A percentile compares a stretch with the other conserved stretches of the same genome.
phyloP scores from a whole-genome alignment of 2,888 invertebrate species.

The Hoplodrina ambigua region DNA sequence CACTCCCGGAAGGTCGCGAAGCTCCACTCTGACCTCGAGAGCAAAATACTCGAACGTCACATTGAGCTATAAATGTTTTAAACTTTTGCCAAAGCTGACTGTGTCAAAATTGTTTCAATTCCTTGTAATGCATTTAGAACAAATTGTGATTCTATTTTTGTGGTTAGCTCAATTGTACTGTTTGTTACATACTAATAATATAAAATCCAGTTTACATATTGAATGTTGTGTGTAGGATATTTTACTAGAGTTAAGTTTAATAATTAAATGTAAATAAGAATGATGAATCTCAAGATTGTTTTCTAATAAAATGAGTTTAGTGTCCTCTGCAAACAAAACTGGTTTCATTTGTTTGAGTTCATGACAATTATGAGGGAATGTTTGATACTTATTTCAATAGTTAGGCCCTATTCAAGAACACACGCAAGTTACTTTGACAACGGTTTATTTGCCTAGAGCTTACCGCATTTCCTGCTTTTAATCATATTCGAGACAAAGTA shows the following conservation, averaged over 20 bases:
- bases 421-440: slow-evolving; percentile 83
- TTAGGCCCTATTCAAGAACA: slow-evolving; percentile 82
- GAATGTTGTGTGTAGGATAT: slow-evolving; percentile 30
- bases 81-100: slow-evolving; percentile 38
- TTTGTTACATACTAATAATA: slow-evolving; percentile 24
- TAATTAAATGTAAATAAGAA: slow-evolving; percentile 51
- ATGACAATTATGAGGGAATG: slow-evolving; percentile 10
- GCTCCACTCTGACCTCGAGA: slow-evolving; percentile 94
- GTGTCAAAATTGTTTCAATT: slow-evolving; percentile 24
- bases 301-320: slow-evolving; percentile 41
- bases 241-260: slow-evolving; percentile 34
- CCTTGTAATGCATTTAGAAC: slow-evolving; percentile 51
- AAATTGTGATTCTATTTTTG: slow-evolving; percentile 40
- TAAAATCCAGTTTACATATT: slow-evolving; percentile 35
- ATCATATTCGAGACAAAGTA: slow-evolving; percentile 88
- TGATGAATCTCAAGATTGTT: slow-evolving; percentile 54
- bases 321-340: slow-evolving; percentile 21
- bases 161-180: slow-evolving; percentile 36
- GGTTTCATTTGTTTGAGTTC: slow-evolving; percentile 35
- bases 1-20: slow-evolving; percentile 96
- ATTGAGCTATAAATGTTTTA: slow-evolving; percentile 92
- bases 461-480: slow-evolving; percentile 85
- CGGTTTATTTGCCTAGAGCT: slow-evolving; percentile 89
- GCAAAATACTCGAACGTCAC: slow-evolving; percentile 94
- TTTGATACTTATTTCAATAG: slow-evolving; percentile 30